Conservation (phyloP, 2,797 vertebrate genomes). For the Varecia variegata region DNA sequence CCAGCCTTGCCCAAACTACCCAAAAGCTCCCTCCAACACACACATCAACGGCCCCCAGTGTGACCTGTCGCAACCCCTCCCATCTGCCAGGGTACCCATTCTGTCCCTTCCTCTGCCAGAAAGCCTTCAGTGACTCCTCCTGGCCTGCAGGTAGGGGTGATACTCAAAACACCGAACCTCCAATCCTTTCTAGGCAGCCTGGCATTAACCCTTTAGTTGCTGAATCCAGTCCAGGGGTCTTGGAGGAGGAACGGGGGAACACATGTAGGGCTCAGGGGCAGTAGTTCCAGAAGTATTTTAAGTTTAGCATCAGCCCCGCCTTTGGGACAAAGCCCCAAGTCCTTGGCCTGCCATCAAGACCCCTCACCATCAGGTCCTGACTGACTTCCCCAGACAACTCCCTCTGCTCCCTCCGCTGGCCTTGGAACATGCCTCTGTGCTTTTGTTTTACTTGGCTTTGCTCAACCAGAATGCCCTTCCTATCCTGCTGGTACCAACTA, state of each 20-base stretch:
- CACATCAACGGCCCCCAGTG: not conserved
- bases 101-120: constrained; percentile 3
- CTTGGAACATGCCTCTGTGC: not conserved
- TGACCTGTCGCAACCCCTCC: not conserved
- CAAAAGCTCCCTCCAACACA: not conserved
- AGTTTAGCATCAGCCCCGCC: not conserved
- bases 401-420: not conserved
- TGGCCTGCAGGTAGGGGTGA: not conserved
- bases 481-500: not conserved
- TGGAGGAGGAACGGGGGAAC: not conserved
- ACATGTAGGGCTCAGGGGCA: not conserved
- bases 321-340: not conserved
- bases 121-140: not conserved
- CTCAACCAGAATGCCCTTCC: not conserved
- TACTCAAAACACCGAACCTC: not conserved
- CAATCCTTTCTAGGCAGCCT: not conserved
- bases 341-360: not conserved
- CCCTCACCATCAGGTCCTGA: not conserved
- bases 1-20: not conserved
- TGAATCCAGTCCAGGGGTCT: not conserved
- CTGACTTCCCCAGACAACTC: not conserved
- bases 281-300: not conserved
- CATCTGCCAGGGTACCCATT: not conserved
- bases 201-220: not conserved
- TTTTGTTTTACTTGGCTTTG: constrained; percentile 20